These are phyloP conservation scores for Potamilus streckersoni DNA, from an alignment of 1,140 invertebrate species.

Conservation along the genomic window DNA sequence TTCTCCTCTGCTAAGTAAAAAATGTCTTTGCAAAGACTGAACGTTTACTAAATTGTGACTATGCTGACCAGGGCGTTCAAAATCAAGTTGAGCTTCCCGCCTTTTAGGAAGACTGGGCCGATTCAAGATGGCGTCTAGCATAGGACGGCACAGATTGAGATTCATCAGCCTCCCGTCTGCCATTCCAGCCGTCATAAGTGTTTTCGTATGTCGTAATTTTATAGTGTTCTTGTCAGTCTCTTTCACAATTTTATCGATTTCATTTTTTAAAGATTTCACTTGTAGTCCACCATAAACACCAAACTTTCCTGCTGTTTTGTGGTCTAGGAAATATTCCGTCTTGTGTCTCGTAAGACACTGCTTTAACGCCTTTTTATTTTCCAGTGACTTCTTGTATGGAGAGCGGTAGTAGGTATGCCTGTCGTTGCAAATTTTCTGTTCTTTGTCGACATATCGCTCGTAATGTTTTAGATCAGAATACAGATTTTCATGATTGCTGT, in stretches of 20 bases:
- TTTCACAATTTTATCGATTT: conserved; percentile 26
- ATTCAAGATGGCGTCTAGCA: conserved; percentile 25
- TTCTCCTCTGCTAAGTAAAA: too few relatives aligned
- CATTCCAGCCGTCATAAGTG: conserved; percentile 16
- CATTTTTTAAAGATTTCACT: conserved; percentile 25
- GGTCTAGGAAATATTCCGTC: conserved; percentile 17
- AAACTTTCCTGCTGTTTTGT: conserved; percentile 1
- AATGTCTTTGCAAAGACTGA: too few relatives aligned
- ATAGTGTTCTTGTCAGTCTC: conserved; percentile 19
- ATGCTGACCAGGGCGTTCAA: conserved; percentile 3
- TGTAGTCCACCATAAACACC: conserved; percentile 27
- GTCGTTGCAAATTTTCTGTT: conserved; percentile 31
- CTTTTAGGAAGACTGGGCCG: conserved; percentile 15
- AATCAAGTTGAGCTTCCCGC: conserved; percentile 16
- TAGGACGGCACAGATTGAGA: conserved; percentile 15
- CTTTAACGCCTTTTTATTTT: conserved; percentile 35
- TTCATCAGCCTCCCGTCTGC: conserved; percentile 29
- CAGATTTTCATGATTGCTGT: conserved; percentile 36
- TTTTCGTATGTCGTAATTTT: conserved; percentile 19
- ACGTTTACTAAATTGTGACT: too few relatives aligned
- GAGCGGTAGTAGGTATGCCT: conserved; percentile 15
- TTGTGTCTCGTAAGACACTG: conserved; percentile 37
- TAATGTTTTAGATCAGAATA: conserved; percentile 15
- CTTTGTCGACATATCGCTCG: conserved; percentile 26
- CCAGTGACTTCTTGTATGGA: conserved; percentile 32